Evolutionary conservation across 2,888 invertebrate genomes (phyloP).

Genomic region (Drepanosiphum platanoidis): DNA sequence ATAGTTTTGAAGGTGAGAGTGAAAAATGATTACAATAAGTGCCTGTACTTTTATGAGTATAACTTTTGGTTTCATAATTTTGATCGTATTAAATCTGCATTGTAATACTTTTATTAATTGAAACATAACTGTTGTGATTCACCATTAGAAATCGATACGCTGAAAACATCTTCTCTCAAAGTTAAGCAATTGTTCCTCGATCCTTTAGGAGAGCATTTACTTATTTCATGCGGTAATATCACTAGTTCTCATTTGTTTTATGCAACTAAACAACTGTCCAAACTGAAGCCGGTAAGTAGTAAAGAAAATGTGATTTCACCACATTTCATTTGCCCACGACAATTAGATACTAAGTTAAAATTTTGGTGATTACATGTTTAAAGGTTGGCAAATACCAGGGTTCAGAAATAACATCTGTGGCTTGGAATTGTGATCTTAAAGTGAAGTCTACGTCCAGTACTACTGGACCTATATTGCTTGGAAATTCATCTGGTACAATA

Average conservation of each 20-base stretch:
- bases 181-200: slow-evolving; percentile 62
- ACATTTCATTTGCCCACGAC: too few species aligned
- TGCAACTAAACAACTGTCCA: slow-evolving; percentile 40
- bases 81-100: neutral
- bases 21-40: neutral
- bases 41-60: neutral
- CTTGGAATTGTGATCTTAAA: slow-evolving; percentile 78
- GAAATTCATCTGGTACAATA: slow-evolving; percentile 89
- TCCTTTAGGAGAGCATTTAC: slow-evolving; percentile 61
- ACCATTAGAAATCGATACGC: slow-evolving; percentile 60
- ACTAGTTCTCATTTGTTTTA: slow-evolving; percentile 51
- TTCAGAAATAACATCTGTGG: slow-evolving; percentile 85
- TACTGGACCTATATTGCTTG: slow-evolving; percentile 87
- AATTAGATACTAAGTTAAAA: too few species aligned
- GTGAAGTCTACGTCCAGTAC: slow-evolving; percentile 66
- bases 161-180: slow-evolving; percentile 55
- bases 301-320: neutral
- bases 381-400: slow-evolving; percentile 62
- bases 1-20: slow-evolving; percentile 79
- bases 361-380: neutral
- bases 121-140: neutral
- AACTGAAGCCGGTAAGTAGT: slow-evolving; percentile 37
- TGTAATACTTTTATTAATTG: neutral
- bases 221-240: slow-evolving; percentile 45
- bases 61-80: neutral